These are phyloP conservation scores for Otolemur crassicaudatus DNA, from an alignment of 2,797 vertebrate genomes.

Conservation along the genomic window DNA sequence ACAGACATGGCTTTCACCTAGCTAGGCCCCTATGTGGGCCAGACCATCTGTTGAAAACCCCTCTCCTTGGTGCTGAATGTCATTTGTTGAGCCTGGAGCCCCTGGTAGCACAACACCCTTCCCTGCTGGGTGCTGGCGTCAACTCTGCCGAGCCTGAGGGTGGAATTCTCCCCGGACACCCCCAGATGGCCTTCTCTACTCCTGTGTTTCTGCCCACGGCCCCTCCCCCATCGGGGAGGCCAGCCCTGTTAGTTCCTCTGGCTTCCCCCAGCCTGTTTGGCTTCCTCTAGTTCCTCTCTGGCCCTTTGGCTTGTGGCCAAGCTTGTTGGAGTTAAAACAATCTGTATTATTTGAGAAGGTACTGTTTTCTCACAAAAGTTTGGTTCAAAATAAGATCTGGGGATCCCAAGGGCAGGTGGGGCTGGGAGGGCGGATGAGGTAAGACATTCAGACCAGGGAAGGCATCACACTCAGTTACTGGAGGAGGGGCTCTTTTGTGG, in stretches of 20 bases:
- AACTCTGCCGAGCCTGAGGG: not conserved
- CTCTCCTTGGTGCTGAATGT: constrained; percentile 39
- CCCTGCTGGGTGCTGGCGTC: not conserved
- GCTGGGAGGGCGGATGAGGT: not conserved
- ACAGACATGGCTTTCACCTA: not conserved
- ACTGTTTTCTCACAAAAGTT: constrained; percentile 49
- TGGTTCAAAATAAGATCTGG: constrained; percentile 55
- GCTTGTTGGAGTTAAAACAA: constrained; percentile 62
- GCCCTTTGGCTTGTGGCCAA: constrained; percentile 16
- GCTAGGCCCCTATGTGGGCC: not conserved
- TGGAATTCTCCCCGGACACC: not conserved
- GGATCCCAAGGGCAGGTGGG: constrained; percentile 35
- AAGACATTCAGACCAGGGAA: not conserved
- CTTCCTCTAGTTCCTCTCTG: constrained; percentile 65
- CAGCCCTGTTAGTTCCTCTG: constrained; percentile 1
- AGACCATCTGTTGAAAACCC: not conserved
- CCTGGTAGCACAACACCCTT: not conserved
- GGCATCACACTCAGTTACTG: not conserved
- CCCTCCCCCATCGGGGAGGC: not conserved
- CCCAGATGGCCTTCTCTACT: not conserved
- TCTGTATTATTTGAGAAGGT: constrained; percentile 72
- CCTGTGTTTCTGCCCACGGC: accelerated
- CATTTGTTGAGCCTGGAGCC: not conserved
- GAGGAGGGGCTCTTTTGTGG: not conserved
- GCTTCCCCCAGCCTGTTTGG: not conserved